Conservation (phyloP, 1,140 invertebrate genomes). For the Orchestia grillus region DNA sequence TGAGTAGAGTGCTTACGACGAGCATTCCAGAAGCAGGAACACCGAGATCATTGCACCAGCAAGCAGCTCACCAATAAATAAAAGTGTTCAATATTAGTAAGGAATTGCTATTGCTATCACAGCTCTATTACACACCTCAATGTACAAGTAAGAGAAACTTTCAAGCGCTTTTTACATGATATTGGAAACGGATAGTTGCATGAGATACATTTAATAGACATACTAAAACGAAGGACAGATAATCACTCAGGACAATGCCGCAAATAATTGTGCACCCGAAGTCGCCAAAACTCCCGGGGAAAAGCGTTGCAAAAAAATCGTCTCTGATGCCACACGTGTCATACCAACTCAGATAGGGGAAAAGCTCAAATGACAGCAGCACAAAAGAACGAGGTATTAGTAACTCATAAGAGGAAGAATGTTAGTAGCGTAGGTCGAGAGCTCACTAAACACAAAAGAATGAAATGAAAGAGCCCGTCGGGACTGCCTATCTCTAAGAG, state of each 20-base stretch:
- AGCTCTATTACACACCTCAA: slow-evolving; percentile 56
- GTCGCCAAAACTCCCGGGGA: background rate
- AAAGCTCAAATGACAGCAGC: background rate
- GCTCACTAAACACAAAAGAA: background rate
- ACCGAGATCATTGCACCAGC: slow-evolving; percentile 37
- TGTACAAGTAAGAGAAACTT: slow-evolving; percentile 51
- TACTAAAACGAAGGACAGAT: slow-evolving; percentile 19
- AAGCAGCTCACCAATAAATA: slow-evolving; percentile 51
- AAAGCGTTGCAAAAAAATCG: slow-evolving; percentile 8
- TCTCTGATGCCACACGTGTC: background rate
- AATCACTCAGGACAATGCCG: slow-evolving; percentile 20
- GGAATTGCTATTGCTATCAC: slow-evolving; percentile 55
- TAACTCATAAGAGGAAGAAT: slow-evolving; percentile 2
- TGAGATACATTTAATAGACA: slow-evolving; percentile 32
- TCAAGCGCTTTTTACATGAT: slow-evolving; percentile 54
- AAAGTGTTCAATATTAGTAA: slow-evolving; percentile 48
- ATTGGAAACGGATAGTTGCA: slow-evolving; percentile 50
- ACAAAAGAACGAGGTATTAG: background rate
- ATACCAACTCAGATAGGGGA: background rate
- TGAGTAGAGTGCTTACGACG: slow-evolving; percentile 1
- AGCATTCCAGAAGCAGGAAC: background rate
- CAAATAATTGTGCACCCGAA: background rate
- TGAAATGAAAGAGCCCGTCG: background rate
- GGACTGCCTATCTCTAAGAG: background rate
- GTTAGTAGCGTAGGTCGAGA: slow-evolving; percentile 34